These are phyloP conservation scores for Eriocheir sinensis DNA, from an alignment of 1,140 invertebrate genomes.

Conservation along the genomic window DNA sequence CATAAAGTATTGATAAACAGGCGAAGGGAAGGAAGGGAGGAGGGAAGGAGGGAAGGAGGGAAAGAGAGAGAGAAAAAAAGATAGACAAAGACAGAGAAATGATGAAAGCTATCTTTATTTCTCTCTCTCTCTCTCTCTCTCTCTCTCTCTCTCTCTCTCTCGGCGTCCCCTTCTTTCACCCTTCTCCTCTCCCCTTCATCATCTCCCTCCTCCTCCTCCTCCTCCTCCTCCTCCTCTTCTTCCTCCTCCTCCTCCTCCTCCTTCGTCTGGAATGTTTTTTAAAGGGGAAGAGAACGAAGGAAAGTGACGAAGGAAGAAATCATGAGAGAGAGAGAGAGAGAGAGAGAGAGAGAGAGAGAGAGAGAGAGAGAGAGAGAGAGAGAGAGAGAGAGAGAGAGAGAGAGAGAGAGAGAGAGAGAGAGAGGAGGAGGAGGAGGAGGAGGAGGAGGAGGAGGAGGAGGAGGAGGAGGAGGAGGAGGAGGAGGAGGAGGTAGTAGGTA, in stretches of 20 bases:
- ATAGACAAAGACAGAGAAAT: no score
- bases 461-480: neutral
- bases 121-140: neutral
- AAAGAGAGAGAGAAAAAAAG: neutral
- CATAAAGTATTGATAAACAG: neutral
- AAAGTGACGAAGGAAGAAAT: no score
- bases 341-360: no score
- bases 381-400: no score
- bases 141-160: conserved; percentile 2
- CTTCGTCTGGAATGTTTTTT: no score
- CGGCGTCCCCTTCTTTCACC: neutral
- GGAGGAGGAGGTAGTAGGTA: neutral
- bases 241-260: neutral
- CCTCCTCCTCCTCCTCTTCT: neutral
- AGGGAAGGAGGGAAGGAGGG: neutral
- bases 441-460: conserved; percentile 32
- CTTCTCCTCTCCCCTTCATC: neutral
- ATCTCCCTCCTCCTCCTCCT: neutral
- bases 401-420: neutral
- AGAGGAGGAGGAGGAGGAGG: conserved; percentile 10
- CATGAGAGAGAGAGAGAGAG: no score
- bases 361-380: no score
- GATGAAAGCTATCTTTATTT: no score
- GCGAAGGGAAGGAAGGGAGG: neutral
- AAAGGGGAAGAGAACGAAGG: no score